A percentile compares a stretch with the other conserved stretches of the same genome.
Conservation (phyloP, 2,113 vertebrate species). For the Oryzias celebensis region DNA sequence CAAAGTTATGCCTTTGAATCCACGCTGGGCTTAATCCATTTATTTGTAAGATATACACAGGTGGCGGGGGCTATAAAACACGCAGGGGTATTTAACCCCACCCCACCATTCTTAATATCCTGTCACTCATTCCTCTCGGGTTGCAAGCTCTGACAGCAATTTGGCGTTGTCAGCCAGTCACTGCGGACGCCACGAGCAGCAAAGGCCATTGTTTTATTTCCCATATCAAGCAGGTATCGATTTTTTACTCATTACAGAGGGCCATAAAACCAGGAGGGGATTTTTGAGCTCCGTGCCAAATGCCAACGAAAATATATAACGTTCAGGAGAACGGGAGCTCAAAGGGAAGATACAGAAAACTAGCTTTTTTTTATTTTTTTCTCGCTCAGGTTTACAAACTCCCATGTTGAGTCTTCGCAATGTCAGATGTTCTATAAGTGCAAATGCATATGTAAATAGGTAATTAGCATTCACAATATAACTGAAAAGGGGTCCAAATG, state of each 20-base stretch:
- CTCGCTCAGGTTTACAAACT: background rate
- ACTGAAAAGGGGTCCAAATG: conserved; percentile 27
- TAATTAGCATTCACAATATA: conserved; percentile 20
- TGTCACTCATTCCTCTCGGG: conserved; percentile 68
- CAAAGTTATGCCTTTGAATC: conserved; percentile 53
- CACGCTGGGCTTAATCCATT: conserved; percentile 50
- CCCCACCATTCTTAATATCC: conserved; percentile 61
- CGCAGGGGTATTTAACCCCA: conserved; percentile 50
- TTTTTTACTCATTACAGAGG: conserved; percentile 65
- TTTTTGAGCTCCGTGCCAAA: conserved; percentile 47
- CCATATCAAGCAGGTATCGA: conserved; percentile 55
- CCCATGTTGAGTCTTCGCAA: background rate
- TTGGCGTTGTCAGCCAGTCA: conserved; percentile 50
- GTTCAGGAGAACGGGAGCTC: background rate
- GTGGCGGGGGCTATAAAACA: conserved; percentile 70
- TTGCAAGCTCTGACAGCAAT: conserved; percentile 69
- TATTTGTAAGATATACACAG: conserved; percentile 67
- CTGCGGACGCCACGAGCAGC: conserved; percentile 42
- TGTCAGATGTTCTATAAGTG: background rate
- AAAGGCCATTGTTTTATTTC: conserved; percentile 65
- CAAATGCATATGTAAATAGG: background rate
- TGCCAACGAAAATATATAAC: conserved; percentile 38
- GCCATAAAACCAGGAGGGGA: conserved; percentile 59
- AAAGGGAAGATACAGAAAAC: conserved; percentile 15
- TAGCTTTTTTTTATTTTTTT: background rate